Evolutionary conservation across 2,888 invertebrate genomes (phyloP).

Genomic region (Hirtodrosophila confusa): DNA sequence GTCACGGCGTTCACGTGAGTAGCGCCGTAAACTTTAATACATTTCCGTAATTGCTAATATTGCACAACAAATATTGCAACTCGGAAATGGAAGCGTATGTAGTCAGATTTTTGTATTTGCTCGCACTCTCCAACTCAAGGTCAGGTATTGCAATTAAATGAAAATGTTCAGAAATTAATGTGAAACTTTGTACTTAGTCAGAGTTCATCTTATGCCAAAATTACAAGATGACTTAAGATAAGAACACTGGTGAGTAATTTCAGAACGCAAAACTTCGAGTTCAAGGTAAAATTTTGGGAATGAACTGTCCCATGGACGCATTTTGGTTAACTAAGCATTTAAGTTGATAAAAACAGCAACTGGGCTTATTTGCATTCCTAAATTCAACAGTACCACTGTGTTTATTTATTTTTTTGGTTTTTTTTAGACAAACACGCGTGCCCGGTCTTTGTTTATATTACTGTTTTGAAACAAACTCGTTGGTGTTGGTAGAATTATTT

Average conservation of each 20-base stretch:
- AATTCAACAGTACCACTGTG: slow-evolving; percentile 22
- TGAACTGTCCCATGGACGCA: slow-evolving; percentile 44
- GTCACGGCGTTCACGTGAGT: slow-evolving; percentile 30
- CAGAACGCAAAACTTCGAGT: slow-evolving; percentile 2
- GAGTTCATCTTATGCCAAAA: neutral
- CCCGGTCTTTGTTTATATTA: slow-evolving; percentile 8
- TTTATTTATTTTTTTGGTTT: slow-evolving; percentile 31
- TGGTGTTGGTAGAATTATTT: slow-evolving; percentile 4
- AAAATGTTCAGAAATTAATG: neutral
- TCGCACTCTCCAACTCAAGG: slow-evolving; percentile 22
- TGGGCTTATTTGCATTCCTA: slow-evolving; percentile 25
- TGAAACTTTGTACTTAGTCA: neutral
- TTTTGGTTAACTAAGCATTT: slow-evolving; percentile 20
- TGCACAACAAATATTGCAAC: slow-evolving; percentile 25
- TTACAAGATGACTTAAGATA: neutral
- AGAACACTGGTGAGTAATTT: neutral
- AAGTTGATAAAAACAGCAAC: slow-evolving; percentile 29
- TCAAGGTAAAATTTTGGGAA: slow-evolving; percentile 12
- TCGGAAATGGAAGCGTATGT: slow-evolving; percentile 8
- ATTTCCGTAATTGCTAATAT: slow-evolving; percentile 49
- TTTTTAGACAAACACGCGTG: slow-evolving; percentile 37
- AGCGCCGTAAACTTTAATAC: slow-evolving; percentile 30
- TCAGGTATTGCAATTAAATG: slow-evolving; percentile 21
- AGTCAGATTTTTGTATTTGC: slow-evolving; percentile 15
- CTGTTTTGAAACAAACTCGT: slow-evolving; percentile 1